Percentiles rank a stretch among this genome's conserved stretches.
phyloP scores from a whole-genome alignment of 2,113 vertebrate species.

The Gymnogyps californianus region DNA sequence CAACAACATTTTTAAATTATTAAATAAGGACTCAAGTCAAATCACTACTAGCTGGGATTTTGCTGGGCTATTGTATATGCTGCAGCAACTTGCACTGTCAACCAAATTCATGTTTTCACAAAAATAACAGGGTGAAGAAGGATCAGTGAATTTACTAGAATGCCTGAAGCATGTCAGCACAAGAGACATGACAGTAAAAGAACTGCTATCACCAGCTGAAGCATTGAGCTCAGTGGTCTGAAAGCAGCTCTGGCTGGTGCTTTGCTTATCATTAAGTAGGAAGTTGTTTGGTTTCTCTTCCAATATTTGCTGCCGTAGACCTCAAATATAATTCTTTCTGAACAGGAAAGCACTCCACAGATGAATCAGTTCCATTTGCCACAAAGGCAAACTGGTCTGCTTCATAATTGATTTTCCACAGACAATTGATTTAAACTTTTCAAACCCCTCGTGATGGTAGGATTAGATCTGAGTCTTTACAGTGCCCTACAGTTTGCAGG shows the following conservation, averaged over 20 bases:
- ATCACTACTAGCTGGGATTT: neutral
- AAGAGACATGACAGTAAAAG: neutral
- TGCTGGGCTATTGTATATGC: neutral
- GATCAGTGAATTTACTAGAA: neutral
- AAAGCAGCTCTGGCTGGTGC: neutral
- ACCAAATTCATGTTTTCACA: neutral
- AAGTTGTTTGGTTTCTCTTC: neutral
- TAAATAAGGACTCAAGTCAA: neutral
- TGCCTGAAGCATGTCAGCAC: neutral
- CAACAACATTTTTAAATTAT: neutral
- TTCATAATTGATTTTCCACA: conserved; percentile 60
- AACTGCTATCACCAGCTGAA: neutral
- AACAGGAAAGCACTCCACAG: neutral
- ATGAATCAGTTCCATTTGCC: neutral
- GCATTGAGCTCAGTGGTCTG: neutral
- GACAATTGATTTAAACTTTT: conserved; percentile 60
- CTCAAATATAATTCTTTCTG: neutral
- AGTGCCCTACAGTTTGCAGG: neutral
- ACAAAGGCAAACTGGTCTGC: conserved; percentile 30
- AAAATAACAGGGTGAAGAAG: neutral
- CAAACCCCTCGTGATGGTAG: conserved; percentile 40
- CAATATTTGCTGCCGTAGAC: neutral
- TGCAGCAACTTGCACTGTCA: neutral
- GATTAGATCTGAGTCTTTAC: conserved; percentile 48
- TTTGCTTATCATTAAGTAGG: neutral